A percentile compares a stretch with the other conserved stretches of the same genome.
These are phyloP conservation scores for Acanthopleura granulata DNA, from an alignment of 2,888 invertebrate genomes.

Conservation along the genomic window DNA sequence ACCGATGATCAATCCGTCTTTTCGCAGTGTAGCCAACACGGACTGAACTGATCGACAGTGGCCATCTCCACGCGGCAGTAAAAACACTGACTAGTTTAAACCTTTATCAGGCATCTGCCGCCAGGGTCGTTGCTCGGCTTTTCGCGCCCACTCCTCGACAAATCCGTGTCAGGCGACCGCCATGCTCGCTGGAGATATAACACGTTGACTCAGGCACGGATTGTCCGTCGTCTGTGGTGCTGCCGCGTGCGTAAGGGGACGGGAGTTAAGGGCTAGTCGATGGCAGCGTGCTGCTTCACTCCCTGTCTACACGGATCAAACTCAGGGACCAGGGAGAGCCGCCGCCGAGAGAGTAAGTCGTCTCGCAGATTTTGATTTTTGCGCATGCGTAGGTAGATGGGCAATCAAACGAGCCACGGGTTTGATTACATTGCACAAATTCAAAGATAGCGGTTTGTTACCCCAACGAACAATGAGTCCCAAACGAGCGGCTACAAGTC, in stretches of 20 bases:
- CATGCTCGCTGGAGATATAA: no score
- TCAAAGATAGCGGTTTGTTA: constrained; percentile 4
- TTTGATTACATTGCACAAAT: constrained; percentile 17
- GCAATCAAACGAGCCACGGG: constrained; percentile 6
- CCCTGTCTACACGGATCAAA: background rate
- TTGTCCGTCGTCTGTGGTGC: no score
- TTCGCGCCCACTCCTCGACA: background rate
- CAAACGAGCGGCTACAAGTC: background rate
- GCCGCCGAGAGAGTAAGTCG: background rate
- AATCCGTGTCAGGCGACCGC: background rate
- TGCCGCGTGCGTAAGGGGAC: background rate
- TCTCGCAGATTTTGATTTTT: background rate
- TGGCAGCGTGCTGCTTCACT: background rate
- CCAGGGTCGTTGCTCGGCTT: background rate
- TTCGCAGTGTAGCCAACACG: constrained; percentile 11
- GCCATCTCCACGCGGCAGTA: background rate
- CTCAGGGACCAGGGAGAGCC: background rate
- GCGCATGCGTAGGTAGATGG: constrained; percentile 15
- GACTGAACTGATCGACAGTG: background rate
- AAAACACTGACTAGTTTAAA: background rate
- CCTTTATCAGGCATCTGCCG: background rate
- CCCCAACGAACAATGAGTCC: background rate
- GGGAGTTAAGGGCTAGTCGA: background rate
- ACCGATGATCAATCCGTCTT: constrained; percentile 11
- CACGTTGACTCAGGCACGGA: no score